phyloP scores from a whole-genome alignment of 1,140 invertebrate genomes.

The Helicoverpa zea region DNA sequence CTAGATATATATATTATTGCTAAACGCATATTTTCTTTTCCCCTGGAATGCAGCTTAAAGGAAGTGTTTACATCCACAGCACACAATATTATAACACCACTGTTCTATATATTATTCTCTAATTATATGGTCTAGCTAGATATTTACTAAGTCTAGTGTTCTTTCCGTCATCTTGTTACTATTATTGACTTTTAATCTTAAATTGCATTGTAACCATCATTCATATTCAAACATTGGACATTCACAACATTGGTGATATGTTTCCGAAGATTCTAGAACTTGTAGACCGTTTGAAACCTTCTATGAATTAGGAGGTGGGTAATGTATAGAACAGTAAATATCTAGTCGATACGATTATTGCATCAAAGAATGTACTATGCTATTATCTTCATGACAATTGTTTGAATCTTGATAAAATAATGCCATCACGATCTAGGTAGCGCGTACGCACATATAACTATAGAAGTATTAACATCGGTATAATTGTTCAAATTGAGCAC shows the following conservation, averaged over 20 bases:
- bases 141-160: conserved; percentile 37
- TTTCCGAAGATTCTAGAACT: conserved; percentile 14
- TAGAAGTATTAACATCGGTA: conserved; percentile 28
- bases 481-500: conserved; percentile 2
- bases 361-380: conserved; percentile 63
- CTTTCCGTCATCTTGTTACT: conserved; percentile 24
- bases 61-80: conserved; percentile 66
- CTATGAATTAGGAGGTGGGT: neutral
- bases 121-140: conserved; percentile 31
- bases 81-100: conserved; percentile 60
- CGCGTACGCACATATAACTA: conserved; percentile 52
- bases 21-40: conserved; percentile 64
- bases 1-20: conserved; percentile 51
- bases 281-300: neutral
- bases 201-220: conserved; percentile 24
- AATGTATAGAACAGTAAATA: conserved; percentile 49
- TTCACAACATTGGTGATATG: neutral
- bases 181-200: conserved; percentile 5
- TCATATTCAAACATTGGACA: neutral
- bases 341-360: conserved; percentile 64
- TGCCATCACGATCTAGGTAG: conserved; percentile 65
- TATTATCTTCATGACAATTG: conserved; percentile 61
- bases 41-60: conserved; percentile 84
- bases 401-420: conserved; percentile 74
- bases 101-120: conserved; percentile 47